Percentiles rank a stretch among this genome's conserved stretches.
phyloP scores from a whole-genome alignment of 2,797 vertebrate species.

The Prunella strophiata region DNA sequence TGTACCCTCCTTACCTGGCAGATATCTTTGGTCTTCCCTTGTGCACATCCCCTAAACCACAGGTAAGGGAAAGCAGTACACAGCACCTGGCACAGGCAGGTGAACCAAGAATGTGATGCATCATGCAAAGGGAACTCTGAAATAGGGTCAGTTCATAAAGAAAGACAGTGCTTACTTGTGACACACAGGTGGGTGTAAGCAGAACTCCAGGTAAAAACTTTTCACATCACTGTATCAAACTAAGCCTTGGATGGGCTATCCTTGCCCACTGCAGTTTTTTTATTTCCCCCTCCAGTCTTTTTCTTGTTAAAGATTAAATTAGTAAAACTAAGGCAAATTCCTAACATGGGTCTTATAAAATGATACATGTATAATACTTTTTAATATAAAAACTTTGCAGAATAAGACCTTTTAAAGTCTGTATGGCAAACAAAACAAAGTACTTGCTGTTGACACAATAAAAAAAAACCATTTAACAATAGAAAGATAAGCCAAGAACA shows the following conservation, averaged over 20 bases:
- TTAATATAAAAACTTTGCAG: neutral
- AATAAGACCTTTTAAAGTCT: neutral
- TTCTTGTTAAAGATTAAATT: neutral
- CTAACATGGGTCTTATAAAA: neutral
- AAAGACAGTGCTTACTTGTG: neutral
- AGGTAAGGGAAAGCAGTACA: neutral
- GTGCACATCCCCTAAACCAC: fast-evolving
- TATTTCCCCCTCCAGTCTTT: neutral
- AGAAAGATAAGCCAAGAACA: neutral
- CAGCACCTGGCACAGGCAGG: neutral
- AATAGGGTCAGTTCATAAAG: neutral
- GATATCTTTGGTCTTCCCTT: neutral
- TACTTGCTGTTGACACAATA: neutral
- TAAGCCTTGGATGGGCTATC: neutral
- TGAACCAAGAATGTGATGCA: fast-evolving
- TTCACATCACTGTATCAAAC: neutral
- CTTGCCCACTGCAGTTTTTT: neutral
- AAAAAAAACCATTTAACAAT: neutral
- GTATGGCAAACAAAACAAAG: neutral
- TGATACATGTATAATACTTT: neutral
- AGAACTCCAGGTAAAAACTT: neutral
- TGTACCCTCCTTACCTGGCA: fast-evolving
- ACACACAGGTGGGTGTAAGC: neutral
- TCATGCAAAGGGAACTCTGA: neutral
- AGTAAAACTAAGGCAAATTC: neutral